These are phyloP conservation scores for Acanthosepion lycidas DNA, from an alignment of 2,888 invertebrate genomes.

Conservation along the genomic window DNA sequence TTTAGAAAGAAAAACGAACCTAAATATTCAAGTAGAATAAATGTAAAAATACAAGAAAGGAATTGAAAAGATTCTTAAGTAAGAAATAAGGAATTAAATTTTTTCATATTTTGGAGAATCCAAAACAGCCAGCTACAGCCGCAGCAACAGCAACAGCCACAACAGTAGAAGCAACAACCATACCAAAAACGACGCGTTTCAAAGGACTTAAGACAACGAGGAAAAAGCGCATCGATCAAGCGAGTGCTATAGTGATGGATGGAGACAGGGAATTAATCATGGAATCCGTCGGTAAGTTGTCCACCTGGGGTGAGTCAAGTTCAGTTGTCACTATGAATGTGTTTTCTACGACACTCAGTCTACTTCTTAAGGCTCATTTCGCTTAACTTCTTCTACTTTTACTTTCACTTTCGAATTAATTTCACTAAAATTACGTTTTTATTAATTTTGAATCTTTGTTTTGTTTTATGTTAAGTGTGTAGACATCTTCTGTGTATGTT, in stretches of 20 bases:
- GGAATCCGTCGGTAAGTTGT: constrained; percentile 44
- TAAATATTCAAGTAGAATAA: background rate
- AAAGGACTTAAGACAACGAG: constrained; percentile 33
- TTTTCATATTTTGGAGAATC: background rate
- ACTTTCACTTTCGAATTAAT: background rate
- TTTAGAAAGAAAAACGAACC: background rate
- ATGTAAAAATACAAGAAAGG: background rate
- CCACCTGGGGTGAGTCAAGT: background rate
- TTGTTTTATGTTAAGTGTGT: background rate
- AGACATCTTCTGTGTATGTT: background rate
- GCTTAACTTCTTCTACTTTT: background rate
- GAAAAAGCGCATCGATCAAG: background rate
- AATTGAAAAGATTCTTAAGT: background rate
- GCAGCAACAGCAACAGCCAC: background rate
- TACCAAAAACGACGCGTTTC: background rate
- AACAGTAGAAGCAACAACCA: constrained; percentile 33
- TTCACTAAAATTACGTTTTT: background rate
- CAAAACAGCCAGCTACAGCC: background rate
- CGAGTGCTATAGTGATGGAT: background rate
- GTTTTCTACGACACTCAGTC: background rate
- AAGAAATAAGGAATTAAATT: background rate
- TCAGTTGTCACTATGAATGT: background rate
- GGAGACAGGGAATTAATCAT: constrained; percentile 41
- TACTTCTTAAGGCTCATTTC: background rate
- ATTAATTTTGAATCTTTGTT: background rate